Percentiles rank a stretch among this genome's conserved stretches.
These are phyloP conservation scores for Xanthorhoe spadicearia DNA, from an alignment of 2,888 invertebrate species.

Conservation along the genomic window DNA sequence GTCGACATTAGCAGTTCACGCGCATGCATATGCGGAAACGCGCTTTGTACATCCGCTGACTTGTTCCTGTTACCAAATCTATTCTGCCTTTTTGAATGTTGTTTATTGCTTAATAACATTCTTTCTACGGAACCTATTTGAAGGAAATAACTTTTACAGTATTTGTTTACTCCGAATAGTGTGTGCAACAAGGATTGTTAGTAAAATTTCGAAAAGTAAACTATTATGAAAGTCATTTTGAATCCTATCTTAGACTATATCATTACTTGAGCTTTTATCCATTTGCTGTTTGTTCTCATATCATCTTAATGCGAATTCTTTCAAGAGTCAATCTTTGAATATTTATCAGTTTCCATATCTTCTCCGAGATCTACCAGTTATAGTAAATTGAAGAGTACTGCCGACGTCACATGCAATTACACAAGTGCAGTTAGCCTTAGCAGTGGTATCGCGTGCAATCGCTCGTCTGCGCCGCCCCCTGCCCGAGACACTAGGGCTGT, in stretches of 20 bases:
- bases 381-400: conserved; percentile 18
- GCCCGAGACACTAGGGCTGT: conserved; percentile 25
- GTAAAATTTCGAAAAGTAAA: no score
- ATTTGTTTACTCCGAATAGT: no score
- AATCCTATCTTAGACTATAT: no score
- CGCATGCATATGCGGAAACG: conserved; percentile 57
- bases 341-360: conserved; percentile 5
- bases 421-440: conserved; percentile 20
- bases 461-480: conserved; percentile 54
- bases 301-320: not conserved
- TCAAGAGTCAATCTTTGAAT: not conserved
- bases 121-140: not conserved
- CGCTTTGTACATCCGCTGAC: conserved; percentile 54
- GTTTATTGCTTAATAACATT: not conserved
- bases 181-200: no score
- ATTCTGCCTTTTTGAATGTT: conserved; percentile 13
- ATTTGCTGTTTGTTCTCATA: not conserved
- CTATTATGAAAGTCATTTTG: no score
- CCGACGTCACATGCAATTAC: conserved; percentile 23
- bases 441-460: conserved; percentile 49
- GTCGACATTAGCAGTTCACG: conserved; percentile 53
- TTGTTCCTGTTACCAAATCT: conserved; percentile 30
- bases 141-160: no score
- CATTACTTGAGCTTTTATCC: not conserved
- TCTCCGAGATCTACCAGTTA: not conserved